These are phyloP conservation scores for Drosophila siamana DNA, from an alignment of 2,888 invertebrate species.

Conservation along the genomic window DNA sequence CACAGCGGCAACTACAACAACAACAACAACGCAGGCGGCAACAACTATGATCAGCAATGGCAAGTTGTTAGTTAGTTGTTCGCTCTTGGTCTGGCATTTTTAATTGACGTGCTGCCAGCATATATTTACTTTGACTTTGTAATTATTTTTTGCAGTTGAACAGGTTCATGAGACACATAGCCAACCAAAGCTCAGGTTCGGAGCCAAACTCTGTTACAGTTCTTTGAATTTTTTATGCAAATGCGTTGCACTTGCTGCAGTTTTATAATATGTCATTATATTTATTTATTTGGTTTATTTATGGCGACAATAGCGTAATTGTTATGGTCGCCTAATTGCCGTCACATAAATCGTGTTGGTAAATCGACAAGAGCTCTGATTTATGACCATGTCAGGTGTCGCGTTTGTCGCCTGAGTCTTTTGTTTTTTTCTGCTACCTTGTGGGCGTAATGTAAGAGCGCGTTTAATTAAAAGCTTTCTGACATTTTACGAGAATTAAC, in stretches of 20 bases:
- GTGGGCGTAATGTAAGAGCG: slow-evolving; percentile 46
- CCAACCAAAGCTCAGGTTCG: slow-evolving; percentile 5
- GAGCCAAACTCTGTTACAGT: slow-evolving; percentile 33
- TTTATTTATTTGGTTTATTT: slow-evolving; percentile 33
- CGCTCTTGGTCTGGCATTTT: slow-evolving; percentile 45
- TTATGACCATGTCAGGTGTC: slow-evolving; percentile 52
- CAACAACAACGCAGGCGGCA: slow-evolving; percentile 21
- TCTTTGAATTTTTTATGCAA: slow-evolving; percentile 58
- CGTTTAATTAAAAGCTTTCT: slow-evolving; percentile 45
- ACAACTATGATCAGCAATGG: slow-evolving; percentile 37
- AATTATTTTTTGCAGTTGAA: slow-evolving; percentile 48
- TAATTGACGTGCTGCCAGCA: slow-evolving; percentile 64
- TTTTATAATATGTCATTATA: slow-evolving; percentile 13
- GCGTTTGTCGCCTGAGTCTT: slow-evolving; percentile 59
- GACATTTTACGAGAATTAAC: slow-evolving; percentile 57
- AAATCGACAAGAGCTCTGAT: slow-evolving; percentile 53
- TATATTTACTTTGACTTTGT: slow-evolving; percentile 59
- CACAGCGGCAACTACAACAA: slow-evolving; percentile 29
- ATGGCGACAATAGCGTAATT: slow-evolving; percentile 57
- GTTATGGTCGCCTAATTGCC: slow-evolving; percentile 65
- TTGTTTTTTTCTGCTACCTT: slow-evolving; percentile 10
- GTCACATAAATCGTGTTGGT: slow-evolving; percentile 68
- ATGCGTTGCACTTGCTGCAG: slow-evolving; percentile 60
- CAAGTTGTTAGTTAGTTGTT: slow-evolving; percentile 42
- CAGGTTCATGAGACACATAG: slow-evolving; percentile 52